These are phyloP conservation scores for Saccopteryx leptura DNA, from an alignment of 2,113 vertebrate species.

Conservation along the genomic window DNA sequence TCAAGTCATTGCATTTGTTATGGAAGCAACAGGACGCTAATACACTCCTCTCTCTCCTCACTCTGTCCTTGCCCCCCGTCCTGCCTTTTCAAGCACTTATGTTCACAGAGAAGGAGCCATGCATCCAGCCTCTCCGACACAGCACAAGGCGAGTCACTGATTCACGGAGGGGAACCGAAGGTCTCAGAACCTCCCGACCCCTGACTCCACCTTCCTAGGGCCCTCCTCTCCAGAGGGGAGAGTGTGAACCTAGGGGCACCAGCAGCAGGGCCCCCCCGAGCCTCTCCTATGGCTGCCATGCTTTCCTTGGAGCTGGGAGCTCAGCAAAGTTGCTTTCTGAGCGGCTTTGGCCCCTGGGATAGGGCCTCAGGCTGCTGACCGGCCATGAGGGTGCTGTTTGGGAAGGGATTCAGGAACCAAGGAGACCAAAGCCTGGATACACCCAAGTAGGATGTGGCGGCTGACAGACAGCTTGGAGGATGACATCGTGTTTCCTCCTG, in stretches of 20 bases:
- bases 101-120: not conserved
- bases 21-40: accelerated
- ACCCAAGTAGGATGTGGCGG: not conserved
- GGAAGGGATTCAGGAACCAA: not conserved
- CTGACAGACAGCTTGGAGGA: not conserved
- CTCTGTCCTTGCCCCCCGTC: too few relatives aligned
- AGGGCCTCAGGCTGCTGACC: not conserved
- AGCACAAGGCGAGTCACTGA: too few relatives aligned
- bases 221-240: not conserved
- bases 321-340: not conserved
- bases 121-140: accelerated
- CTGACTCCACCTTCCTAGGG: accelerated
- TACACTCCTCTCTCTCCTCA: not conserved
- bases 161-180: not conserved
- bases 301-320: not conserved
- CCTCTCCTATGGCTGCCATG: not conserved
- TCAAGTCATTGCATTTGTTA: not conserved
- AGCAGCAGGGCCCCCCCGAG: too few relatives aligned
- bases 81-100: not conserved
- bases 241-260: too few relatives aligned
- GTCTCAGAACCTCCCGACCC: not conserved
- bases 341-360: not conserved
- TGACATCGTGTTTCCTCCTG: accelerated
- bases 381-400: not conserved
- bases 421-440: accelerated